Base-by-base conservation (phyloP, 2,797 vertebrate species). In the Naso thynnoides region DNA sequence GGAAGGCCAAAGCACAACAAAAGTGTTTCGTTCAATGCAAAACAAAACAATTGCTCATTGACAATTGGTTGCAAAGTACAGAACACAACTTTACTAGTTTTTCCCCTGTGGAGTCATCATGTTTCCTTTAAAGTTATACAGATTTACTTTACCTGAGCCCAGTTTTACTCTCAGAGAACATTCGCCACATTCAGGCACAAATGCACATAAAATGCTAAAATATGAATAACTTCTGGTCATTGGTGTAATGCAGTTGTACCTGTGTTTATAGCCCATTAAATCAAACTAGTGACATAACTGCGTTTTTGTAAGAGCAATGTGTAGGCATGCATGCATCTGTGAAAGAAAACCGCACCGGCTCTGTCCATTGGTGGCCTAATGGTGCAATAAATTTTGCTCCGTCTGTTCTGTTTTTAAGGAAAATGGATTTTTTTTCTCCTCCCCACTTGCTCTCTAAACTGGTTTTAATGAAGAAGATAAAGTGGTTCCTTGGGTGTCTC, bases 401-500 rank as follows among this genome's bases (percentile, higher is more conserved):
- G 95, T 96, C 97, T 97, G 96, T 98, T 97, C 95, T 94, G 92
- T 95, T 96, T 98, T 97, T 95, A 96, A 97, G 95, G 95, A 96
- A 97, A 97, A 97, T 96, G 86, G 94, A 95, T 96, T 95, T 95
- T 94, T 95, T 95, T 95, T 71, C 24, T 7, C 42, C 48, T 68
- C 50, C 58, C 67, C 59, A 36, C 83, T 85, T 79, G 58, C 79
- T 95, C 94, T 94, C 93, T 95, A 94, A 96, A 96, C 95, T 94
- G 95, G 95, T 95, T 96, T 96, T 97, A 98, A 98, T 98, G 95
- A 97, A 97, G 96, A 96, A 96, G 96, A 97, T 97, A 95, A 97
- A 97, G 95, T 94, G 93, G 82, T 93, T 95, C 93, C 93, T 94
- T 94, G 94, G 94, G 94, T 94, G 94, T 96, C 94, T 96, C 95